Evolutionary conservation across 2,113 vertebrate genomes (phyloP), one percentile per base, ranked within the genome.

Genomic region (Xenopus borealis): DNA sequence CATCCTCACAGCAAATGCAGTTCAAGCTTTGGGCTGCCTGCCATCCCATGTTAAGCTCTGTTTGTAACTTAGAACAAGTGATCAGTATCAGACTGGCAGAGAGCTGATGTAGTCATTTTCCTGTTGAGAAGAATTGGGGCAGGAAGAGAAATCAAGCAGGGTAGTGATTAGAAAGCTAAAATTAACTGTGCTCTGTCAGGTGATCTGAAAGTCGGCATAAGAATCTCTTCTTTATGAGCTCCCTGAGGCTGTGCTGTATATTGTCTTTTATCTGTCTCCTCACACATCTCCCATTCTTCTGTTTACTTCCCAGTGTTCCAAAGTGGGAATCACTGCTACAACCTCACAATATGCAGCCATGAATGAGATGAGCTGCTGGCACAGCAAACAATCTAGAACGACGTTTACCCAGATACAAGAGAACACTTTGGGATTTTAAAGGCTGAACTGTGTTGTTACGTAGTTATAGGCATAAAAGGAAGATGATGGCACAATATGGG

Each of bases 151-250:
- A 53, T 53, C 52, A 30, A 12, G 14, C 23, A 63, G 27, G 16
- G 62, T 23, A 63, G 62, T 33, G 62, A 63, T 63, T 63, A 63
- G 27, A 14, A 33, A 63, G 23, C 62, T 63, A 63, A 63, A 63
- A 63, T 63, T 63, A 63, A 27, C 62, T 33, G 62, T 13, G 14
- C 7, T 7, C 13, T 17, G 14, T 63, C 62, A 63, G 27, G 23
- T 27, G 23, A 27, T 27, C 23, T 27, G 23, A 1, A 27, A 27
- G 23, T 27, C 23, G 23, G 23, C 23, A 27, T 3, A 27, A 27
- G 23, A 27, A 63, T 23, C 19, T 8, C 58, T 10, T 53, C 50
- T 53, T 3, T 53, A 53, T 2, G 12, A 53, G 52, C 52, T 53
- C 52, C 52, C 52, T 17, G 52, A 17, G 2, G 52, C 52, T 53